These are phyloP conservation scores for Girardinichthys multiradiatus DNA, from an alignment of 2,113 vertebrate genomes.

Conservation along the genomic window DNA sequence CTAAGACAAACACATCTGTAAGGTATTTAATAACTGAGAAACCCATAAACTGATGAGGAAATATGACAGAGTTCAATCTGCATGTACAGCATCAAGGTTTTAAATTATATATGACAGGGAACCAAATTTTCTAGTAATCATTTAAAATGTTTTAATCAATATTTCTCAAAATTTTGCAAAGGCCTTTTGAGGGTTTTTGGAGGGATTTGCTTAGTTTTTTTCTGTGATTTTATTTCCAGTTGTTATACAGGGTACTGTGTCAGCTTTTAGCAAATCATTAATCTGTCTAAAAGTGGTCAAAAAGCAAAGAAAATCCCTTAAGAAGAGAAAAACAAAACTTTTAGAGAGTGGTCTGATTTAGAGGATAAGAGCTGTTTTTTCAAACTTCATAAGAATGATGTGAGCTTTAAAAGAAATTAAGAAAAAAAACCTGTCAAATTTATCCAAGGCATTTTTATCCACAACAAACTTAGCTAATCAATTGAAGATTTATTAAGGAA, in stretches of 20 bases:
- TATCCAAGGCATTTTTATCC: not conserved
- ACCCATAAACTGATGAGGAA: conserved; percentile 57
- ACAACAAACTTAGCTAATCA: not conserved
- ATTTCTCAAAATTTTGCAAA: too few species aligned
- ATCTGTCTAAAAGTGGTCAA: too few species aligned
- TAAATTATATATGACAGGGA: too few species aligned
- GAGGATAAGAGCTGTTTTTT: not conserved
- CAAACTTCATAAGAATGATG: not conserved
- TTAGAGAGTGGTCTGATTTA: not conserved
- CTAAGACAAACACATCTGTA: conserved; percentile 11
- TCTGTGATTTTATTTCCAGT: too few species aligned
- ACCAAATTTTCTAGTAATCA: too few species aligned
- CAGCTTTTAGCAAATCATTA: too few species aligned
- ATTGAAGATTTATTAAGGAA: not conserved
- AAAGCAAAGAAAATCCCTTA: too few species aligned
- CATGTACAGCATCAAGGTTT: too few species aligned
- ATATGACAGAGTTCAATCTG: conserved; percentile 43
- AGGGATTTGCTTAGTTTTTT: too few species aligned
- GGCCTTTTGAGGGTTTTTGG: too few species aligned
- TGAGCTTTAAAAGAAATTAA: not conserved
- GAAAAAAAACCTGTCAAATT: not conserved
- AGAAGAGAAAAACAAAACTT: not conserved
- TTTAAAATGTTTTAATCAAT: too few species aligned
- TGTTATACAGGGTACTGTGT: too few species aligned
- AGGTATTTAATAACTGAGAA: conserved; percentile 49